Conservation (phyloP, 2,888 invertebrate genomes). For the Onchidella celtica region DNA sequence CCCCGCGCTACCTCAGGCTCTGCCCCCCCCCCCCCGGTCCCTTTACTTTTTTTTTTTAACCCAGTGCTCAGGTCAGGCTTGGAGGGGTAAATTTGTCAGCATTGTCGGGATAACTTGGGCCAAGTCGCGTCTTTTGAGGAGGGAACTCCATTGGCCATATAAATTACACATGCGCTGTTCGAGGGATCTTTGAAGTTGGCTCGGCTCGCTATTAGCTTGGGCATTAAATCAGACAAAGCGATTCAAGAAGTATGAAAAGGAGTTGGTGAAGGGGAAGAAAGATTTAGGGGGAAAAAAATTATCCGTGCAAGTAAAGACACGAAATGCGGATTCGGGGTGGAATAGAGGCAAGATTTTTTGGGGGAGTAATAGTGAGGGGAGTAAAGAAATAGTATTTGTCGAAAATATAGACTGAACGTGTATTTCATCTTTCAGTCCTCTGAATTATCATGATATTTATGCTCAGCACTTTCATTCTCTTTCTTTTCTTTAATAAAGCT, state of each 20-base stretch:
- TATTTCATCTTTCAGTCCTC: no score
- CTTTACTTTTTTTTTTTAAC: no score
- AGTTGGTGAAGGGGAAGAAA: background rate
- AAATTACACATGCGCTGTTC: slow-evolving; percentile 10
- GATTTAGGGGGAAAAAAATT: background rate
- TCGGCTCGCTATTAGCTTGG: slow-evolving; percentile 9
- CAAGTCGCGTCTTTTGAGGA: slow-evolving; percentile 5
- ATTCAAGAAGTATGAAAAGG: background rate
- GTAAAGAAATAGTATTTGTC: background rate
- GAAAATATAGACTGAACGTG: background rate
- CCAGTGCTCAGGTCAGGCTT: no score
- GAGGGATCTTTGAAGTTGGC: background rate
- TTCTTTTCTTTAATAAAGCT: no score
- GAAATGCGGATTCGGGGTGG: no score
- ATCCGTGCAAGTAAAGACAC: no score
- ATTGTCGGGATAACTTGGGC: background rate
- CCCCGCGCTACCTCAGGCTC: background rate
- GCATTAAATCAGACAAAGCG: background rate
- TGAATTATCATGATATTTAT: no score
- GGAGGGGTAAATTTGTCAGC: background rate
- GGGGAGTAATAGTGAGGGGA: background rate
- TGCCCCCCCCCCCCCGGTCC: background rate
- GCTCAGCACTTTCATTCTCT: no score
- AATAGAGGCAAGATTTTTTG: no score
- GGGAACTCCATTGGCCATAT: background rate